Percentiles rank a stretch among this genome's conserved stretches.
Evolutionary conservation across 2,797 vertebrate species (phyloP).

Genomic region (Leuciscus waleckii): DNA sequence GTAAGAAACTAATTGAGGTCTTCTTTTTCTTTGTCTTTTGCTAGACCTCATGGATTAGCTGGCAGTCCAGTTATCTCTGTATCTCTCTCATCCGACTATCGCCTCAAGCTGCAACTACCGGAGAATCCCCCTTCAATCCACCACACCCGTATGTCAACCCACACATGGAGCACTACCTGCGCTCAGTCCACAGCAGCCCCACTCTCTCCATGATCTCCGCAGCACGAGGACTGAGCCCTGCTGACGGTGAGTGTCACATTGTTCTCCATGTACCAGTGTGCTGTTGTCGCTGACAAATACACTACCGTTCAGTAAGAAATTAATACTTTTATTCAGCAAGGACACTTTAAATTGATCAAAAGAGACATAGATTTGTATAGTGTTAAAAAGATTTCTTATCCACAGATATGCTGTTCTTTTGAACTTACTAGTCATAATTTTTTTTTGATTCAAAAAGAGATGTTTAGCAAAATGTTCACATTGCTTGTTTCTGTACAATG

Average conservation of each 20-base stretch:
- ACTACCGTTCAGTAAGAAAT: background rate
- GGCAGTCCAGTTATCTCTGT: conserved; percentile 94
- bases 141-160: conserved; percentile 90
- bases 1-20: conserved; percentile 4
- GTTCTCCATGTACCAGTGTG: background rate
- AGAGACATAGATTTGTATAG: too few relatives aligned
- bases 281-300: background rate
- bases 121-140: conserved; percentile 88
- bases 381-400: background rate
- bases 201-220: conserved; percentile 96
- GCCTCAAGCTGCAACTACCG: conserved; percentile 82
- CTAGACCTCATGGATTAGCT: conserved; percentile 88
- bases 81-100: conserved; percentile 96
- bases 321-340: background rate
- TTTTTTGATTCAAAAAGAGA: background rate
- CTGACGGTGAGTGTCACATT: conserved; percentile 84
- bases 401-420: background rate
- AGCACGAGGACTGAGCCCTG: conserved; percentile 92
- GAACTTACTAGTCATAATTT: too few relatives aligned
- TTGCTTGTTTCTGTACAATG: background rate
- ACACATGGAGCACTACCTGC: conserved; percentile 98
- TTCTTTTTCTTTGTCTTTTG: conserved; percentile 61
- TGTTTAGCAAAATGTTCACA: background rate
- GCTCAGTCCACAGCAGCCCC: conserved; percentile 92
- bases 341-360: background rate